Percentiles rank a stretch among this genome's conserved stretches.
Conservation (phyloP, 2,888 invertebrate genomes). For the Erebia aethiops region DNA sequence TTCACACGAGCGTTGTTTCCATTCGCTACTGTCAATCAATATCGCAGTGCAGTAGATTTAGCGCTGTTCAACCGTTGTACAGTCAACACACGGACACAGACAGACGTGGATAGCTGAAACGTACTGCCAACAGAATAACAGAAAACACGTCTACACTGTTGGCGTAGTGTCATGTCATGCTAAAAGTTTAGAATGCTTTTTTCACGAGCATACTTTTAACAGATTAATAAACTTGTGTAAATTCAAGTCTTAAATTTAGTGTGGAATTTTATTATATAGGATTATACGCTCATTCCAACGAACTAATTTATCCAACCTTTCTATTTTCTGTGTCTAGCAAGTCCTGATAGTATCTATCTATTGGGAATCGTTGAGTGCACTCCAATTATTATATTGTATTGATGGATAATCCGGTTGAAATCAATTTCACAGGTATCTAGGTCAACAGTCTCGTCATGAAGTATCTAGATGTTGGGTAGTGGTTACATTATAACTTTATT, state of each 20-base stretch:
- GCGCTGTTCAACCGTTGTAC: not conserved
- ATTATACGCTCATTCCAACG: too few relatives aligned
- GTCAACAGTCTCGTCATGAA: not conserved
- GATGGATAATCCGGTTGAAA: not conserved
- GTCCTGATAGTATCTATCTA: not conserved
- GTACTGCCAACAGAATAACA: not conserved
- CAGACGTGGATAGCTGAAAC: constrained; percentile 12
- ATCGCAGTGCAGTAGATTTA: constrained; percentile 8
- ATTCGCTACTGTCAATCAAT: not conserved
- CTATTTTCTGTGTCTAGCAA: not conserved
- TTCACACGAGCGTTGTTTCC: not conserved
- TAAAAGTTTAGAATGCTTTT: too few relatives aligned
- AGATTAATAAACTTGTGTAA: too few relatives aligned
- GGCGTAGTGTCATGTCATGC: not conserved
- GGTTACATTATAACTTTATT: too few relatives aligned
- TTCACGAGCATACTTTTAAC: too few relatives aligned
- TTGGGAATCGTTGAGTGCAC: not conserved
- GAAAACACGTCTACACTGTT: not conserved
- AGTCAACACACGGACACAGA: constrained; percentile 9
- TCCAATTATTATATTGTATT: constrained; percentile 6
- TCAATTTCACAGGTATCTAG: not conserved
- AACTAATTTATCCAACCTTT: too few relatives aligned
- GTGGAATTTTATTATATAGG: too few relatives aligned
- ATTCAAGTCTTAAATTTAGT: too few relatives aligned
- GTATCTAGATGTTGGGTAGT: too few relatives aligned